phyloP scores from a whole-genome alignment of 2,888 invertebrate genomes.

The Drosophila greeni region DNA sequence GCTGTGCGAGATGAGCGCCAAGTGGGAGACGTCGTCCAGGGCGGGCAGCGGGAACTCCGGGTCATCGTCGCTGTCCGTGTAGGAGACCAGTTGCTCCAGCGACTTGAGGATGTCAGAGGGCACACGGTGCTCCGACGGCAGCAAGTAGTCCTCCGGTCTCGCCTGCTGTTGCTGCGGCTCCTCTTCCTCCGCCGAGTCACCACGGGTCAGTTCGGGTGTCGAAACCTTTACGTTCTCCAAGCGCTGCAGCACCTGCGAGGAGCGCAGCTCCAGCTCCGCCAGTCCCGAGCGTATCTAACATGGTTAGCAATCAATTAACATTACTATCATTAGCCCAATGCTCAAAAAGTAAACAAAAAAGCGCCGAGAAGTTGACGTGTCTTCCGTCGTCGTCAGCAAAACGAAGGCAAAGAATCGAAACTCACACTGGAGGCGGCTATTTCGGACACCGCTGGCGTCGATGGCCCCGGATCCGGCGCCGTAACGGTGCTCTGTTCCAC shows the following conservation, averaged over 20 bases:
- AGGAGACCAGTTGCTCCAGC: conserved; percentile 83
- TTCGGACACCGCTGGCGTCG: conserved; percentile 74
- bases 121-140: conserved; percentile 81
- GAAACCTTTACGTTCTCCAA: conserved; percentile 82
- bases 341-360: conserved; percentile 14
- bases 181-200: conserved; percentile 15
- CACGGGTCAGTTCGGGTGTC: conserved; percentile 38
- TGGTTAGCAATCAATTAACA: conserved; percentile 15
- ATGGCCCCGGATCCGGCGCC: conserved; percentile 39
- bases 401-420: conserved; percentile 21
- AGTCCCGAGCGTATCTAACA: conserved; percentile 82
- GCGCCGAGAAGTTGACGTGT: conserved; percentile 45
- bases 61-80: conserved; percentile 82
- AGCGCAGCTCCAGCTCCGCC: conserved; percentile 85
- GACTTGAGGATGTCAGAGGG: conserved; percentile 80
- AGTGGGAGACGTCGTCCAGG: conserved; percentile 82
- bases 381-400: conserved; percentile 62
- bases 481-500: conserved; percentile 13
- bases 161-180: conserved; percentile 1
- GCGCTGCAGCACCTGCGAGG: conserved; percentile 85
- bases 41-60: conserved; percentile 81
- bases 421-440: conserved; percentile 78
- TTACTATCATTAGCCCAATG: not conserved
- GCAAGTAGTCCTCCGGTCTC: conserved; percentile 52
- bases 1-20: conserved; percentile 91